Conservation (phyloP, 2,797 vertebrate genomes). For the Crenuchus spilurus region DNA sequence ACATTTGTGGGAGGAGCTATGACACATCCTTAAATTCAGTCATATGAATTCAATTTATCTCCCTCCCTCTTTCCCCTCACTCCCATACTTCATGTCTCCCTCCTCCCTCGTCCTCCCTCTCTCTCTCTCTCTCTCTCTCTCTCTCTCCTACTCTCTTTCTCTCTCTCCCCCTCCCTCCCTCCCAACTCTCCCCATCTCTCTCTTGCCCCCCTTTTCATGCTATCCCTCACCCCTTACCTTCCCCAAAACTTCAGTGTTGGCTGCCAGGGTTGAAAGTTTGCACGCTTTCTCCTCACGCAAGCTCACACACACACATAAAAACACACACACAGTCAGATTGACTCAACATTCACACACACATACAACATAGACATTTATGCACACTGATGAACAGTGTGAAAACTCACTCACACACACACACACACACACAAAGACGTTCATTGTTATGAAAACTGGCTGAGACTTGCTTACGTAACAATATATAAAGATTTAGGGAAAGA, state of each 20-base stretch:
- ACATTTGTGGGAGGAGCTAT: no score
- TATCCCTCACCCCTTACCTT: neutral
- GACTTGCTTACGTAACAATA: slow-evolving; percentile 28
- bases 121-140: slow-evolving; percentile 10
- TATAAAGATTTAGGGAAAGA: no score
- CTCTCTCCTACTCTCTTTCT: neutral
- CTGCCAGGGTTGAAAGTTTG: slow-evolving; percentile 63
- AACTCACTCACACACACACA: neutral
- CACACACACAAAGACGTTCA: slow-evolving; percentile 50
- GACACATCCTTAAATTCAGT: no score
- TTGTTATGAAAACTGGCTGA: slow-evolving; percentile 51
- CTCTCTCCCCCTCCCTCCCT: slow-evolving; percentile 18
- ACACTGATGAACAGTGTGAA: no score
- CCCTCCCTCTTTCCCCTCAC: neutral
- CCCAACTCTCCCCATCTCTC: slow-evolving; percentile 5
- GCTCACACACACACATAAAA: slow-evolving; percentile 1
- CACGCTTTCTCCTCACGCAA: slow-evolving; percentile 63
- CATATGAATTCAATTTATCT: neutral
- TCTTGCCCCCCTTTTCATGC: neutral
- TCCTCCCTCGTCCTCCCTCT: slow-evolving; percentile 26
- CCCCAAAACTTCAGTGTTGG: slow-evolving; percentile 48
- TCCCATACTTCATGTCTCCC: neutral
- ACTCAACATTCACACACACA: neutral
- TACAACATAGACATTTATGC: no score
- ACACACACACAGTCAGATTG: slow-evolving; percentile 10